phyloP scores from a whole-genome alignment of 2,797 vertebrate genomes.

The Etheostoma perlongum region DNA sequence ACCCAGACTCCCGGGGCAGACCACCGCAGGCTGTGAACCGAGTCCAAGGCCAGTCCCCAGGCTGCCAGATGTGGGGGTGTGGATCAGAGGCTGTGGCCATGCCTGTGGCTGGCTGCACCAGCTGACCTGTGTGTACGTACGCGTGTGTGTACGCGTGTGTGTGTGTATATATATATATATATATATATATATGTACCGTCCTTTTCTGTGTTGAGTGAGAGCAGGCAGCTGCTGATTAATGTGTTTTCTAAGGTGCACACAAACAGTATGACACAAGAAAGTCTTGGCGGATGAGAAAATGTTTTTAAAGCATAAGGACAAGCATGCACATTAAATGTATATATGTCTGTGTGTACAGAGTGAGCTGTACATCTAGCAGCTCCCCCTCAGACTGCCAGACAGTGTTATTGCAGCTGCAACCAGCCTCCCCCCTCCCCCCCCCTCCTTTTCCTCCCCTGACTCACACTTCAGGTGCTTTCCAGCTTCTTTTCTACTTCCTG shows the following conservation, averaged over 20 bases:
- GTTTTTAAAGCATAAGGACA: constrained; percentile 43
- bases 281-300: constrained; percentile 41
- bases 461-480: constrained; percentile 81
- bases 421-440: constrained; percentile 42
- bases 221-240: constrained; percentile 43
- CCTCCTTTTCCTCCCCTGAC: constrained; percentile 61
- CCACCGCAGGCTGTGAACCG: constrained; percentile 65
- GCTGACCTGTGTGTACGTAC: constrained; percentile 54
- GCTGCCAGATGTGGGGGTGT: constrained; percentile 72
- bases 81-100: constrained; percentile 44
- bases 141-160: constrained; percentile 14
- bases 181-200: neutral
- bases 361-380: constrained; percentile 48
- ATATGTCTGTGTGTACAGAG: constrained; percentile 23
- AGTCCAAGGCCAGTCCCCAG: constrained; percentile 65
- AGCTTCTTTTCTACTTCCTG: constrained; percentile 55
- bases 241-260: constrained; percentile 40
- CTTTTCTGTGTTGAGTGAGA: constrained; percentile 17
- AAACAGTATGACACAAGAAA: constrained; percentile 38
- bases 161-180: too few relatives aligned
- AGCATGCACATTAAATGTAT: constrained; percentile 39
- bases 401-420: constrained; percentile 80
- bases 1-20: constrained; percentile 45
- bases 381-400: constrained; percentile 67
- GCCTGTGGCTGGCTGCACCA: constrained; percentile 72